Percentiles rank a stretch among this genome's conserved stretches.
phyloP scores from a whole-genome alignment of 1,140 invertebrate species.

The Drosophila novamexicana region DNA sequence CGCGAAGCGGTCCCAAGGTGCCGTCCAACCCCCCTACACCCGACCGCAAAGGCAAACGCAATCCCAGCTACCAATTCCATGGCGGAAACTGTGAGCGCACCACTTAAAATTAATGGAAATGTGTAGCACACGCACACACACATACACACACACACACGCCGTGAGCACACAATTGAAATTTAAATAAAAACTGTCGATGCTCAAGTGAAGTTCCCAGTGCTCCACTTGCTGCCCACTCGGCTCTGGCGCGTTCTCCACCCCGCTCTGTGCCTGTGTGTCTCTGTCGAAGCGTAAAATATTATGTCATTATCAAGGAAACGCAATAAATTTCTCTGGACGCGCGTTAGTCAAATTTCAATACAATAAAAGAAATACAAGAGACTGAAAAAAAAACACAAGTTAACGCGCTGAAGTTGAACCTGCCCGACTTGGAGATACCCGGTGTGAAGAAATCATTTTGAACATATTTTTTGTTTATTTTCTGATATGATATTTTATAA shows the following conservation, averaged over 20 bases:
- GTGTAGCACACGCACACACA: conserved; percentile 43
- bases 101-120: conserved; percentile 84
- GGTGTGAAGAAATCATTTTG: too few species aligned
- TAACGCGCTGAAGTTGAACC: background rate
- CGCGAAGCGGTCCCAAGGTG: conserved; percentile 13
- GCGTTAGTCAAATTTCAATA: conserved; percentile 72
- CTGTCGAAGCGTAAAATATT: conserved; percentile 83
- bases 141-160: conserved; percentile 10
- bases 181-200: conserved; percentile 67
- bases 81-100: conserved; percentile 27
- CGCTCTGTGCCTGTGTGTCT: conserved; percentile 3
- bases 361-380: conserved; percentile 34
- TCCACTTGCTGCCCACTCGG: conserved; percentile 25
- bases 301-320: conserved; percentile 81
- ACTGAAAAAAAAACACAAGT: background rate
- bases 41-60: conserved; percentile 4
- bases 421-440: background rate
- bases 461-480: too few species aligned
- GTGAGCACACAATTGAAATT: conserved; percentile 59
- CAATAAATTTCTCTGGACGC: conserved; percentile 74
- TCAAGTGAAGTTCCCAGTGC: conserved; percentile 43
- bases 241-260: background rate
- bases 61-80: conserved; percentile 28
- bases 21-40: conserved; percentile 14
- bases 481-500: too few species aligned